Evolutionary conservation across 2,888 invertebrate species (phyloP).

Genomic region (Keiferia lycopersicella): DNA sequence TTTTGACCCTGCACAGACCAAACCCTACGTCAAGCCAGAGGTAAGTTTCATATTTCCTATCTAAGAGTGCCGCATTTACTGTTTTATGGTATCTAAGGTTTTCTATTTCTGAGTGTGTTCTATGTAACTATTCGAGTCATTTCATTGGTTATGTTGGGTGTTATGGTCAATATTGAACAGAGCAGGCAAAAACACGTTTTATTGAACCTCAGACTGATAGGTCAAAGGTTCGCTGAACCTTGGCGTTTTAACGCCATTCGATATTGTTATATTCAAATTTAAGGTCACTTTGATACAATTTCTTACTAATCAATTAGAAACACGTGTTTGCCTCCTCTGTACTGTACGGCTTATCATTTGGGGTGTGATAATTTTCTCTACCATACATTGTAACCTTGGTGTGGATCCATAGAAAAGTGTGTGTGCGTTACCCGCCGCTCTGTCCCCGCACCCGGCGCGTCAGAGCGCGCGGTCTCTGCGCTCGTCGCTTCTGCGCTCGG

Average conservation of each 20-base stretch:
- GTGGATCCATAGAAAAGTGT: slow-evolving; percentile 43
- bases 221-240: too few relatives aligned
- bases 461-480: slow-evolving; percentile 60
- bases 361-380: slow-evolving; percentile 11
- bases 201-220: too few relatives aligned
- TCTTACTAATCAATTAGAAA: too few relatives aligned
- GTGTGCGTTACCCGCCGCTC: slow-evolving; percentile 45
- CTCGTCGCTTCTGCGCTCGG: slow-evolving; percentile 71
- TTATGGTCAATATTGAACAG: background rate
- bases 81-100: slow-evolving; percentile 2
- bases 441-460: slow-evolving; percentile 62
- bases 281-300: too few relatives aligned
- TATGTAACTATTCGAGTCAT: background rate
- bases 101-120: background rate
- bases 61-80: background rate
- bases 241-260: too few relatives aligned
- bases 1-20: slow-evolving; percentile 94
- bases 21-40: slow-evolving; percentile 81
- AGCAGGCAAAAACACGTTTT: background rate
- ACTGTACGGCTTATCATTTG: background rate
- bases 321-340: background rate
- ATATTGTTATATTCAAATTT: too few relatives aligned
- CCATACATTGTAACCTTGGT: slow-evolving; percentile 24
- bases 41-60: slow-evolving; percentile 41
- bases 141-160: background rate